Evolutionary conservation across 1,140 invertebrate species (phyloP), one percentile per base, ranked within the genome.

Genomic region (Drosophila nikananu): DNA sequence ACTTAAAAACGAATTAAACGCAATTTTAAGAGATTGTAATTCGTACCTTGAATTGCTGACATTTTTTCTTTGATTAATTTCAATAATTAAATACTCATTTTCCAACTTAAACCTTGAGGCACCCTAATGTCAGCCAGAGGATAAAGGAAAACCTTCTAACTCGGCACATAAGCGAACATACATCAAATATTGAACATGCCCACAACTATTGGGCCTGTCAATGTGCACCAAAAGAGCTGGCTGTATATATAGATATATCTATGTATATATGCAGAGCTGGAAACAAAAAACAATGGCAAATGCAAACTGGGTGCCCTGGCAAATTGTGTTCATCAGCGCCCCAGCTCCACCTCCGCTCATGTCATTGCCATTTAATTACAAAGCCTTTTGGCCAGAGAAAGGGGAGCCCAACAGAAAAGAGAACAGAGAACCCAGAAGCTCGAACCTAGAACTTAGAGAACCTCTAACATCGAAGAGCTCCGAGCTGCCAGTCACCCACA

Each of bases 151-250:
- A 61, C 60, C 37, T 32, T 72, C 68, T 63, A 58, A 32, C 23
- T 49, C 66, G 21, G 59, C 39, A 66, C 46, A 65, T 66, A 51
- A 48, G 60, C 65, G 54, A 39, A 39, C 54, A 70, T 48, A 79
- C 79, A 79, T 82, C 83, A 86, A 86, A 86, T 86, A 86, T 86
- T 86, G 83, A 86, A 86, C 83, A 84, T 84, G 82, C 77, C 82
- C 82, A 86, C 82, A 86, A 82, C 79, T 86, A 84, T 86, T 86
- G 82, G 81, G 52, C 72, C 46, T 66, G 74, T 77, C 74, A 44
- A 77, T 77, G 63, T 58, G 73, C 72, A 30, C 51, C 62, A 27
- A 52, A 46, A 30, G 42, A 41, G 57, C 25, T 41, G 54, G 32
- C 52, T 55, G 52, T 32, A 52, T 19, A 52, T 32, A 27, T 13